phyloP scores from a whole-genome alignment of 2,888 invertebrate species.

The Torymus aiolomorphi region DNA sequence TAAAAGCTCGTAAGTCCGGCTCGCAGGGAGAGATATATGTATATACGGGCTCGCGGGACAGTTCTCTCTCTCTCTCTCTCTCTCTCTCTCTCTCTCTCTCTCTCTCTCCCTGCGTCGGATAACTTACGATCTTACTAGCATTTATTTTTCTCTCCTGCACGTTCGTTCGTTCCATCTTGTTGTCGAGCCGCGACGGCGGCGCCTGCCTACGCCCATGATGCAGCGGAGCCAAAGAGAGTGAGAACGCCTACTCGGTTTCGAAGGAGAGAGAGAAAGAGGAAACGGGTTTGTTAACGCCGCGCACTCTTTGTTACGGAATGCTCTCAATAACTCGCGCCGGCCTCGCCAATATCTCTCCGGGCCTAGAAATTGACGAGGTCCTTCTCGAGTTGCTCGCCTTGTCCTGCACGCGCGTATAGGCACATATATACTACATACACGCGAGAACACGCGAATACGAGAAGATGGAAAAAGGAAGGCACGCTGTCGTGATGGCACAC shows the following conservation, averaged over 20 bases:
- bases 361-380: constrained; percentile 41
- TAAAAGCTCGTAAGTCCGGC: too few species aligned
- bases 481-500: background rate
- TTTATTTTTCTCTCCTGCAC: constrained; percentile 23
- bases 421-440: background rate
- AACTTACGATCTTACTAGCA: constrained; percentile 29
- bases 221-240: background rate
- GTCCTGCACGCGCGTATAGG: background rate
- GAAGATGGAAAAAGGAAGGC: background rate
- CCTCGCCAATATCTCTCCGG: constrained; percentile 62
- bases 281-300: constrained; percentile 60
- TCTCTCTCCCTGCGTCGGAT: background rate
- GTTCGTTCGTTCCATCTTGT: constrained; percentile 24
- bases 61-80: background rate
- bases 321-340: constrained; percentile 62
- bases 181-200: constrained; percentile 56
- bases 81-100: background rate
- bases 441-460: background rate
- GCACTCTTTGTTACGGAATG: constrained; percentile 48
- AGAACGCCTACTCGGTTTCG: constrained; percentile 61
- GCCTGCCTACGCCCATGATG: constrained; percentile 59
- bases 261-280: constrained; percentile 20
- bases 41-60: too few species aligned
- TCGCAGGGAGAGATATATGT: too few species aligned
- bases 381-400: constrained; percentile 5